A percentile compares a stretch with the other conserved stretches of the same genome.
These are phyloP conservation scores for Nothura maculosa DNA, from an alignment of 2,797 vertebrate genomes.

Conservation along the genomic window DNA sequence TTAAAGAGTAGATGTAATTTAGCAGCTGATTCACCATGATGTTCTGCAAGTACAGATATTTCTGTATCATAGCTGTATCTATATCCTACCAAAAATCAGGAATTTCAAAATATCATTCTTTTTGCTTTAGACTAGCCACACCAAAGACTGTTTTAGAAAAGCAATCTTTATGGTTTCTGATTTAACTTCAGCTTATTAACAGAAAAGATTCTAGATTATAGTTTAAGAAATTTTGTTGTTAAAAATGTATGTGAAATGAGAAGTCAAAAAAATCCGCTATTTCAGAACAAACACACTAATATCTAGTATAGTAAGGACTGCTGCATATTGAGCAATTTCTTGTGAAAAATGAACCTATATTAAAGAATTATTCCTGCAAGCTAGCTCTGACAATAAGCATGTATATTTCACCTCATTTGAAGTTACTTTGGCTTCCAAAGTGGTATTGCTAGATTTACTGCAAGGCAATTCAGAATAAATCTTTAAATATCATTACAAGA, in stretches of 20 bases:
- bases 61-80: no score
- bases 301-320: neutral
- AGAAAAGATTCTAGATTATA: neutral
- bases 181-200: neutral
- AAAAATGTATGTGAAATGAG: neutral
- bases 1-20: neutral
- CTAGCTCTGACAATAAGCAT: neutral
- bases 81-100: neutral
- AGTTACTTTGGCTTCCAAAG: conserved; percentile 8
- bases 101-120: neutral
- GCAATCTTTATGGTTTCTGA: neutral
- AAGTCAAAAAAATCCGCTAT: neutral
- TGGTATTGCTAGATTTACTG: conserved; percentile 1
- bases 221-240: neutral
- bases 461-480: conserved; percentile 33
- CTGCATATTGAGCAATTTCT: neutral
- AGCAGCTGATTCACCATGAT: neutral
- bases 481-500: neutral
- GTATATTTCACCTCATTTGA: neutral
- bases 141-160: neutral
- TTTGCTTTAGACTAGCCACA: neutral
- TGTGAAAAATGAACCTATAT: conserved; percentile 4
- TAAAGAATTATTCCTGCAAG: neutral
- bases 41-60: neutral
- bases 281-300: neutral